Conservation (phyloP, 2,797 vertebrate species). For the Peromyscus melanophrys region DNA sequence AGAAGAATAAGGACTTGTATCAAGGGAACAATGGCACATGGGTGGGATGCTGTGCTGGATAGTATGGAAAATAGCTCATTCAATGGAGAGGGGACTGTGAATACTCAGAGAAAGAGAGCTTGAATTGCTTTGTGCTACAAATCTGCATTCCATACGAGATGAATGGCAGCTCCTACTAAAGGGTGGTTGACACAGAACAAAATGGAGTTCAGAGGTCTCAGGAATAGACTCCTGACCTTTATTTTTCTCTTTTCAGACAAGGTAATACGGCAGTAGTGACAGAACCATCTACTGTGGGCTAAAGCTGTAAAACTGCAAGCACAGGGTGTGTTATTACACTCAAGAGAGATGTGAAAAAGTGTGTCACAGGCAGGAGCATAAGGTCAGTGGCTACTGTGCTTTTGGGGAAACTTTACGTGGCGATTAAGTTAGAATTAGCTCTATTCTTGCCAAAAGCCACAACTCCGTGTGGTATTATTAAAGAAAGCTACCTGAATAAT, state of each 20-base stretch:
- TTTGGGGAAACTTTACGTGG: conserved; percentile 60
- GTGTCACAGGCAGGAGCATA: conserved; percentile 41
- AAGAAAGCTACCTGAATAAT: conserved; percentile 79
- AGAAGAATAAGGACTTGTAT: neutral
- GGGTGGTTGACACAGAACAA: neutral
- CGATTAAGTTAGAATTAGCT: conserved; percentile 78
- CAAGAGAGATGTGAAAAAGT: conserved; percentile 26
- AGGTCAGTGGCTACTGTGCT: conserved; percentile 73
- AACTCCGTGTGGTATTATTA: conserved; percentile 72
- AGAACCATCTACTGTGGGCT: neutral
- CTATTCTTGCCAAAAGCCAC: conserved; percentile 75
- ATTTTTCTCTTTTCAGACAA: conserved; percentile 40
- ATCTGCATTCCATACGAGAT: neutral
- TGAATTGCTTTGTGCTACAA: neutral
- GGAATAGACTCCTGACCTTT: neutral
- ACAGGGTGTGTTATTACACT: neutral
- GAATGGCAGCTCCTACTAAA: neutral
- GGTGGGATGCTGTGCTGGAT: neutral
- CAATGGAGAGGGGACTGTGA: neutral
- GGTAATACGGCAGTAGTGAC: neutral
- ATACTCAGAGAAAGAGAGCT: neutral
- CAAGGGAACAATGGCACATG: neutral
- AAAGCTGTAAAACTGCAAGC: conserved; percentile 39
- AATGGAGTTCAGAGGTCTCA: conserved; percentile 12
- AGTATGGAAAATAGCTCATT: neutral